Evolutionary conservation across 2,113 vertebrate genomes (phyloP), one percentile per base, ranked within the genome.

Genomic region (Erythrolamprus reginae): DNA sequence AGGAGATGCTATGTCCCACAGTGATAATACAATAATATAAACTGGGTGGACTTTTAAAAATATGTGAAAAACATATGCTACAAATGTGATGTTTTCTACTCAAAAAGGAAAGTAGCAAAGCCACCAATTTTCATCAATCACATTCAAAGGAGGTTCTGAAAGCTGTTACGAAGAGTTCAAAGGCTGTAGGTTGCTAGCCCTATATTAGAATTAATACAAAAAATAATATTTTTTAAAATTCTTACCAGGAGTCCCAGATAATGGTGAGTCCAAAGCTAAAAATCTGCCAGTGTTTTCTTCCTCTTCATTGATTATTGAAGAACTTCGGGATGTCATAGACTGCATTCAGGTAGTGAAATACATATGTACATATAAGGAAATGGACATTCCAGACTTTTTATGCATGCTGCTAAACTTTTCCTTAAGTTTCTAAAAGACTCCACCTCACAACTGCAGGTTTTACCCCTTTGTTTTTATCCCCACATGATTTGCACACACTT

Each of bases 261-360:
- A 92, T 0, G 88, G 65, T 53, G 96, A 93, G 45, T 96, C 96
- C 94, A 98, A 96, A 94, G 97, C 93, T 89, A 98, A 96, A 96
- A 98, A 99, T 53, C 90, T 92, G 52, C 95, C 97, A 82, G 98
- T 98, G 95, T 99, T 99, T 95, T 98, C 96, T 89, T 94, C 93
- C 93, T 98, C 98, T 23, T 98, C 96, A 0, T 92, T 93, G 95
- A 93, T 96, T 96, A 97, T 97, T 86, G 93, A 94, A 70, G 88
- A 88, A 90, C 93, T 92, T 45, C 90, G 45, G 83, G 89, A 88
- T 93, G 92, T 93, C 85, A 90, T 84, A 92, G 91, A 95, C 97
- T 97, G 89, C 82, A 87, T 28, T 95, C 94, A 96, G 90, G 70
- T 92, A 93, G 51, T 77, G 93, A 91, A 94, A 10, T 89, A 87